phyloP scores from a whole-genome alignment of 2,888 invertebrate species.

The Athripsodes cinereus region DNA sequence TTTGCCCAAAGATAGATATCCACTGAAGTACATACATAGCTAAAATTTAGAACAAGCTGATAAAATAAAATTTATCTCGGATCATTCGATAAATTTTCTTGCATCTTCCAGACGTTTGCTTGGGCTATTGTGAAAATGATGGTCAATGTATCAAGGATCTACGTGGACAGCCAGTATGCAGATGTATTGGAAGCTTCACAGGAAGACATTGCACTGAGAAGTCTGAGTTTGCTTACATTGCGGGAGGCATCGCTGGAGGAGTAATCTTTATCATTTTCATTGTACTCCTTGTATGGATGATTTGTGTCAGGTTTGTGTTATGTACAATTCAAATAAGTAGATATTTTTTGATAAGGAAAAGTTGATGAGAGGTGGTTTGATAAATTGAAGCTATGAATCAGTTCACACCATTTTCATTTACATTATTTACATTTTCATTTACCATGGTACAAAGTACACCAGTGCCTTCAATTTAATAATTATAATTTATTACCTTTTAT shows the following conservation, averaged over 20 bases:
- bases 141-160: constrained; percentile 81
- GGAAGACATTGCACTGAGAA: constrained; percentile 85
- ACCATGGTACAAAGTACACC: background rate
- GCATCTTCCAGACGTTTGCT: constrained; percentile 62
- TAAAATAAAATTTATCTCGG: too few species aligned
- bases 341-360: too few species aligned
- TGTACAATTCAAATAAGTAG: too few species aligned
- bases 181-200: constrained; percentile 88
- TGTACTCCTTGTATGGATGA: constrained; percentile 94
- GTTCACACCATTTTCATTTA: background rate
- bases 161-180: constrained; percentile 78
- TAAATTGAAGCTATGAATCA: too few species aligned
- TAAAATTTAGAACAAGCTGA: too few species aligned
- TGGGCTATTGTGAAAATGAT: constrained; percentile 82
- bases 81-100: background rate
- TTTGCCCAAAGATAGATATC: too few species aligned
- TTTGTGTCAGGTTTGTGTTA: constrained; percentile 91
- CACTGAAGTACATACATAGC: too few species aligned
- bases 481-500: background rate
- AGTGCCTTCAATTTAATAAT: background rate
- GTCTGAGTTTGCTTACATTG: constrained; percentile 93
- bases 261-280: constrained; percentile 90
- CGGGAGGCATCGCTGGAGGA: constrained; percentile 90
- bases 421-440: background rate
- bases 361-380: too few species aligned